phyloP scores from a whole-genome alignment of 2,113 vertebrate species.

The Bolborhynchus lineola region DNA sequence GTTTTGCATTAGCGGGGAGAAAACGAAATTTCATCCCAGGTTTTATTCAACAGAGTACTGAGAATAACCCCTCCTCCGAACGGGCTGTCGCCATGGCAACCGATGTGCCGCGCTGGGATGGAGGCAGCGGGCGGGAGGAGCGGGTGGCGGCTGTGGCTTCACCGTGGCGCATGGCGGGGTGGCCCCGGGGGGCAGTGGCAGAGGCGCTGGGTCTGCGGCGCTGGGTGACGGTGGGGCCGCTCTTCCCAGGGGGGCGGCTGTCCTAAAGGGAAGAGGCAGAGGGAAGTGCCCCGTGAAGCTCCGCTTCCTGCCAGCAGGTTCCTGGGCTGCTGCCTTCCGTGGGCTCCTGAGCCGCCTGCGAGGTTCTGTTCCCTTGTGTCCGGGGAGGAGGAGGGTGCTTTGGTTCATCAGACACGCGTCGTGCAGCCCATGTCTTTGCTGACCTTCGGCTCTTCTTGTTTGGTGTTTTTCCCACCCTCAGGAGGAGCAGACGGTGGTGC shows the following conservation, averaged over 20 bases:
- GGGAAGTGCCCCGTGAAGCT: background rate
- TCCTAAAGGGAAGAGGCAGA: background rate
- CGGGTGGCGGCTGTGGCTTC: background rate
- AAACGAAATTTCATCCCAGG: background rate
- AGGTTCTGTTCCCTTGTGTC: background rate
- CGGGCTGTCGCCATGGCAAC: conserved; percentile 25
- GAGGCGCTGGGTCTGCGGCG: too few relatives aligned
- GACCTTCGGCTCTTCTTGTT: background rate
- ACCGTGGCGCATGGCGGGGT: too few relatives aligned
- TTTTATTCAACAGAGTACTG: conserved; percentile 16
- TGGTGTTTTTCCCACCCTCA: accelerated
- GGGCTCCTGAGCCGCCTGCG: too few relatives aligned
- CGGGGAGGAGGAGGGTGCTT: conserved; percentile 25
- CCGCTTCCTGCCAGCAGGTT: background rate
- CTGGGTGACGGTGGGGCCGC: background rate
- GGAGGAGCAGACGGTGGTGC: background rate
- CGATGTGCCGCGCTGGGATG: background rate
- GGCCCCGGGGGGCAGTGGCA: background rate
- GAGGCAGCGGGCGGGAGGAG: background rate
- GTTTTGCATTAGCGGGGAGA: background rate
- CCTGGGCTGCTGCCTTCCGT: background rate
- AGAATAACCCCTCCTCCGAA: background rate
- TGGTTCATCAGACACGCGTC: background rate
- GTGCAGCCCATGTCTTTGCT: conserved; percentile 7
- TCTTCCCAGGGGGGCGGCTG: too few relatives aligned